Percentiles rank a stretch among this genome's conserved stretches.
Evolutionary conservation across 2,113 vertebrate species (phyloP).

Genomic region (Papio anubis): DNA sequence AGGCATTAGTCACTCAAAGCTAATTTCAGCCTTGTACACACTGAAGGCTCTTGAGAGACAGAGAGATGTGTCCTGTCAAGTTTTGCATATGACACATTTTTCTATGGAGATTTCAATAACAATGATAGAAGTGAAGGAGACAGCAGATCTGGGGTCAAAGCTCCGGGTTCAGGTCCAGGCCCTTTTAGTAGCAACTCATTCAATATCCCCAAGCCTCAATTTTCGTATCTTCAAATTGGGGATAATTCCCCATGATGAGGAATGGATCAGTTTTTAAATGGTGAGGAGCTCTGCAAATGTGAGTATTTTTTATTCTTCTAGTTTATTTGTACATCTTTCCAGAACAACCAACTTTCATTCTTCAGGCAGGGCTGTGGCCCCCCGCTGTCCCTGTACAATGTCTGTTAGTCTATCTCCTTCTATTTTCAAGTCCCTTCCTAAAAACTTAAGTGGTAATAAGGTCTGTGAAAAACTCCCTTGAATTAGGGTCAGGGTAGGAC

Average conservation of each 20-base stretch:
- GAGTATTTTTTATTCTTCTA: not conserved
- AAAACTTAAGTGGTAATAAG: not conserved
- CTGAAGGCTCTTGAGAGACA: not conserved
- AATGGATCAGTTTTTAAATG: not conserved
- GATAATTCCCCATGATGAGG: not conserved
- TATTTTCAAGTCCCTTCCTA: not conserved
- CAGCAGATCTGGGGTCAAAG: not conserved
- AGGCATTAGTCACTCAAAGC: not conserved
- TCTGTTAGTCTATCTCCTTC: not conserved
- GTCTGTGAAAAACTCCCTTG: not conserved
- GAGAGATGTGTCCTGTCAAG: not conserved
- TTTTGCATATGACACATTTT: not conserved
- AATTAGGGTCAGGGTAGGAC: not conserved
- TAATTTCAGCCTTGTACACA: not conserved
- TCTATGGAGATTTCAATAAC: not conserved
- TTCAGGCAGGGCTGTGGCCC: not conserved
- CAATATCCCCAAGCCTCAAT: not conserved
- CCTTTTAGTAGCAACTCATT: not conserved
- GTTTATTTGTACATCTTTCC: not conserved
- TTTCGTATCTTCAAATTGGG: not conserved
- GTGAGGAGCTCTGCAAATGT: not conserved
- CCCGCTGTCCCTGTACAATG: no score
- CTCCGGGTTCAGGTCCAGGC: not conserved
- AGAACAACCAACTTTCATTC: not conserved
- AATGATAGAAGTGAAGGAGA: not conserved